These are phyloP conservation scores for Recurvirostra avosetta DNA, from an alignment of 2,113 vertebrate species.

Conservation along the genomic window DNA sequence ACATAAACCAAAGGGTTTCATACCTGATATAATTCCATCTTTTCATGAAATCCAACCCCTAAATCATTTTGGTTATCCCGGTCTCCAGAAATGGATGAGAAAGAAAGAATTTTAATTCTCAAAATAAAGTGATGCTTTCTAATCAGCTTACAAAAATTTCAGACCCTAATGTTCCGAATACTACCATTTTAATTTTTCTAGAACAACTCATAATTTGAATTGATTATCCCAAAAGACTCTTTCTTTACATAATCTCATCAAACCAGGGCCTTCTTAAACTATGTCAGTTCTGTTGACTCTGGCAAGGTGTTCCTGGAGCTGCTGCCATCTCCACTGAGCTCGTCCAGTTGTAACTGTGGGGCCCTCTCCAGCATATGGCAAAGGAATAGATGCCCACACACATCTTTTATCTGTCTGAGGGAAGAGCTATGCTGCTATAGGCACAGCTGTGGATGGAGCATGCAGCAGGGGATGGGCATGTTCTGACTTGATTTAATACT, in stretches of 20 bases:
- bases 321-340: background rate
- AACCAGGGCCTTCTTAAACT: background rate
- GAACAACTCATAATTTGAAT: background rate
- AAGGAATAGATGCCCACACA: background rate
- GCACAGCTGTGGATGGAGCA: constrained; percentile 3
- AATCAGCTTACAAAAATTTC: background rate
- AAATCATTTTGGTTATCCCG: background rate
- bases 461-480: background rate
- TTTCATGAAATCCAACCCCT: background rate
- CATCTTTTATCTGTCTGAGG: background rate
- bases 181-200: background rate
- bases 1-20: background rate
- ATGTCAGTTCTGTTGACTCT: background rate
- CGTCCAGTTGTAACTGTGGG: background rate
- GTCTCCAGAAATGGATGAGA: background rate
- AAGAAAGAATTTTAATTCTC: background rate
- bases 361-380: background rate
- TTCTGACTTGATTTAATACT: constrained; percentile 7
- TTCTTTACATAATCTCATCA: background rate
- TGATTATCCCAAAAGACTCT: background rate
- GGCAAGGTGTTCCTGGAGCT: background rate
- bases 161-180: background rate
- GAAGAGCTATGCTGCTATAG: background rate
- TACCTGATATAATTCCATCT: background rate
- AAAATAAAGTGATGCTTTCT: background rate